Evolutionary conservation across 2,888 invertebrate genomes (phyloP).

Genomic region (Andrena bucephala): DNA sequence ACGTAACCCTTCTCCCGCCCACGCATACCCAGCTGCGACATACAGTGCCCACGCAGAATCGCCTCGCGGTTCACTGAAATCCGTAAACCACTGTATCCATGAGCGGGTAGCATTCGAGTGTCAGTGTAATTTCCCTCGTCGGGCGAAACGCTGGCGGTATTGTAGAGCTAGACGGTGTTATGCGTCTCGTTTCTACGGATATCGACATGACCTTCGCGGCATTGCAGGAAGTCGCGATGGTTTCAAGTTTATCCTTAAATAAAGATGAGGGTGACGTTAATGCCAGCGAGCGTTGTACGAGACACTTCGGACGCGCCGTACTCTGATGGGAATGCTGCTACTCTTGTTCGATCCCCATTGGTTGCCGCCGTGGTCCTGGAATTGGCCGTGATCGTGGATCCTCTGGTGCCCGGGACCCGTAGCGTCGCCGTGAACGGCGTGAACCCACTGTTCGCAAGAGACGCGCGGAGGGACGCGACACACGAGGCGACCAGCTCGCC

Average conservation of each 20-base stretch:
- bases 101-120: conserved; percentile 10
- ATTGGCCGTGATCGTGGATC: not conserved
- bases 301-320: not conserved
- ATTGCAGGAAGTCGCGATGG: not conserved
- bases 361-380: not conserved
- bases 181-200: conserved; percentile 14
- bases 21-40: conserved; percentile 19
- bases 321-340: not conserved
- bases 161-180: not conserved
- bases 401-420: conserved; percentile 11
- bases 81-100: conserved; percentile 15
- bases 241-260: conserved; percentile 28
- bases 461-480: conserved; percentile 46
- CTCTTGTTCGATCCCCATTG: not conserved
- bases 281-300: conserved; percentile 27
- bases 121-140: conserved; percentile 15
- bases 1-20: not conserved
- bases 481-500: conserved; percentile 63
- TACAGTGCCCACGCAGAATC: not conserved
- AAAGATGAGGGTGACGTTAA: conserved; percentile 23
- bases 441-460: conserved; percentile 37
- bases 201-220: conserved; percentile 19
- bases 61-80: conserved; percentile 5
- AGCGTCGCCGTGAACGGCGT: conserved; percentile 47
- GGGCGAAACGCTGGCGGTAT: not conserved